Evolutionary conservation across 2,797 vertebrate species (phyloP).

Genomic region (Cyprinodon diabolis): DNA sequence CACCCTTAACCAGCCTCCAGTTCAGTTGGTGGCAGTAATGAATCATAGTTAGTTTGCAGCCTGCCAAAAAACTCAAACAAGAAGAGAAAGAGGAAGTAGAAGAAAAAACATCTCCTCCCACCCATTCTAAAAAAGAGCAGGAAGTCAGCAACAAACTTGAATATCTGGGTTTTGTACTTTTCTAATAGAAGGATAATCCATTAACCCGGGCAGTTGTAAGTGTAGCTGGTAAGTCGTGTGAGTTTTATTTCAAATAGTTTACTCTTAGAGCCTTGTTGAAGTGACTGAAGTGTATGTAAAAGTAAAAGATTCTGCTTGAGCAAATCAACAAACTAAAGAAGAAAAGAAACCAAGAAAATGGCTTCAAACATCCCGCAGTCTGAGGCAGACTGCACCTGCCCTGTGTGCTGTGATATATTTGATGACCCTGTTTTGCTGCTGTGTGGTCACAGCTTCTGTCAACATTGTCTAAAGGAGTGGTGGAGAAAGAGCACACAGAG

Average conservation of each 20-base stretch:
- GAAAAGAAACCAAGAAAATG: neutral
- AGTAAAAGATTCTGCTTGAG: constrained; percentile 21
- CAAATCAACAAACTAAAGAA: fast-evolving
- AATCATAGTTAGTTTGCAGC: no score
- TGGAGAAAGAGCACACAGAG: constrained; percentile 21
- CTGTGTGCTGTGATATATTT: constrained; percentile 53
- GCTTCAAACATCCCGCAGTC: neutral
- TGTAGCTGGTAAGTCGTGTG: fast-evolving
- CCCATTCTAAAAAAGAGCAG: neutral
- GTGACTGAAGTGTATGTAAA: fast-evolving
- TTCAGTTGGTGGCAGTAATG: no score
- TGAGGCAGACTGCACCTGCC: neutral
- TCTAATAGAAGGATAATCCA: neutral
- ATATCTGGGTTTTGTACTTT: neutral
- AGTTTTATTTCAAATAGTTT: neutral
- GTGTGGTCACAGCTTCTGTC: constrained; percentile 65
- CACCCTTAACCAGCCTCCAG: no score
- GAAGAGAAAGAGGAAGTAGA: neutral
- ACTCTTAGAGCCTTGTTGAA: fast-evolving
- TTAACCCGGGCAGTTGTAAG: neutral
- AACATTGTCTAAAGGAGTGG: constrained; percentile 45
- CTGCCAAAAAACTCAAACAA: no score
- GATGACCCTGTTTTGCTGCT: constrained; percentile 27
- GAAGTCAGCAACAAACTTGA: neutral
- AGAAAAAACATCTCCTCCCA: constrained; percentile 6